Evolutionary conservation across 35 echinoderm and acorn worm genomes (phyloP).

Genomic region (Heliocidaris tuberculata): DNA sequence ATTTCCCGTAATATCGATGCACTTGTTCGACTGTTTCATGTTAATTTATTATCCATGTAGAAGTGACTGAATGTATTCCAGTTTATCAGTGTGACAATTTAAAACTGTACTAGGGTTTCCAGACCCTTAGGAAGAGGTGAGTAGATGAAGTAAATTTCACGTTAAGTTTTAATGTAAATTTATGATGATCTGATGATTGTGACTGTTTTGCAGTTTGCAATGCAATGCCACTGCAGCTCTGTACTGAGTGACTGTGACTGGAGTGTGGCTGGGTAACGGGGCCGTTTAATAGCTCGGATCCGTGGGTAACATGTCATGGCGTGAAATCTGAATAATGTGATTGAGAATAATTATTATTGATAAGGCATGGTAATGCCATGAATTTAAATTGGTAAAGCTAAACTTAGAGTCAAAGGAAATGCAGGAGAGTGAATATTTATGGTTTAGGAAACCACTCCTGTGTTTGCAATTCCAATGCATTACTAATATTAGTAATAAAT

Average conservation of each 20-base stretch:
- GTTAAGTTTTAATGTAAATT: not conserved
- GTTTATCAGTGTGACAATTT: not conserved
- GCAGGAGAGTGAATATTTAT: no score
- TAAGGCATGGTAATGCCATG: no score
- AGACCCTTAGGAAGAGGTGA: not conserved
- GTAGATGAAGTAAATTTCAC: not conserved
- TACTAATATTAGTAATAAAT: no score
- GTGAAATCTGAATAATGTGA: no score
- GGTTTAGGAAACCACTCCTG: no score
- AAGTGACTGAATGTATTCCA: not conserved
- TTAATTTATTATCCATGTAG: not conserved
- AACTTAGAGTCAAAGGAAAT: no score
- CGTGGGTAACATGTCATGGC: no score
- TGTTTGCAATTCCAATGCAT: no score
- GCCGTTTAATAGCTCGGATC: no score
- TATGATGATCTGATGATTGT: not conserved
- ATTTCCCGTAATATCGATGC: not conserved
- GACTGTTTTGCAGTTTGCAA: not conserved
- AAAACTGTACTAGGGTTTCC: not conserved
- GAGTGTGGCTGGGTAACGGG: not conserved
- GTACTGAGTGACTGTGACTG: not conserved
- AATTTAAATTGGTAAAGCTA: no score
- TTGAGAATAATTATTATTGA: no score
- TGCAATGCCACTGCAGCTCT: not conserved
- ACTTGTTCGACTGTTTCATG: not conserved